phyloP scores from a whole-genome alignment of 2,888 invertebrate genomes.

The Leptothorax acervorum region DNA sequence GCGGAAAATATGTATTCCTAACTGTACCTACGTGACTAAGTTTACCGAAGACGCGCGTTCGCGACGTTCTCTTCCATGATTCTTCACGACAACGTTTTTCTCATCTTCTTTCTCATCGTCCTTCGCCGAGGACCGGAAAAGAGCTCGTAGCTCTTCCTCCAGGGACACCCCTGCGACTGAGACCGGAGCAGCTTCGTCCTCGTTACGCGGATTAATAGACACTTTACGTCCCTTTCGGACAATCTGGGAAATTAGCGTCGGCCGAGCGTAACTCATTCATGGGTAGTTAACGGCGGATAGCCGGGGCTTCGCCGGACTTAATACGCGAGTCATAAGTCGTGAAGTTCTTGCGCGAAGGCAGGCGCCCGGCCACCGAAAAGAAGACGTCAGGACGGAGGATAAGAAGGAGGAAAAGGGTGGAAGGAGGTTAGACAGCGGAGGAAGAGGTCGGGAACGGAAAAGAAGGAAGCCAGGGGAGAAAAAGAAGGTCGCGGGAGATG shows the following conservation, averaged over 20 bases:
- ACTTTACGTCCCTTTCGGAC: slow-evolving; percentile 76
- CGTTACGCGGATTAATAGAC: slow-evolving; percentile 77
- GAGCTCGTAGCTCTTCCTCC: slow-evolving; percentile 61
- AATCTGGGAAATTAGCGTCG: slow-evolving; percentile 81
- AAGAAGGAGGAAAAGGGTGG: slow-evolving; percentile 45
- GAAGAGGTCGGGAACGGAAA: slow-evolving; percentile 46
- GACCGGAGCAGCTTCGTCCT: slow-evolving; percentile 24
- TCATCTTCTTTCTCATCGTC: slow-evolving; percentile 34
- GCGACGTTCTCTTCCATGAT: neutral
- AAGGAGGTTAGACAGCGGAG: slow-evolving; percentile 50
- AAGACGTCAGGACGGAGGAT: slow-evolving; percentile 49
- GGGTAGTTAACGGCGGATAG: slow-evolving; percentile 83
- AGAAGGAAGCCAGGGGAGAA: slow-evolving; percentile 61
- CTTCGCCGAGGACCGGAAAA: slow-evolving; percentile 63
- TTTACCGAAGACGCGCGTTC: neutral
- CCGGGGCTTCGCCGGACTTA: slow-evolving; percentile 73
- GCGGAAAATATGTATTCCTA: neutral
- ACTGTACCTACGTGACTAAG: slow-evolving; percentile 8
- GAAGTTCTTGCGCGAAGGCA: slow-evolving; percentile 76
- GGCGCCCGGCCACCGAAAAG: slow-evolving; percentile 49
- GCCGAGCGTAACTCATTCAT: slow-evolving; percentile 84
- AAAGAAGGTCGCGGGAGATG: slow-evolving; percentile 69
- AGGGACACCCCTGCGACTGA: slow-evolving; percentile 24
- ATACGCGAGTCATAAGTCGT: slow-evolving; percentile 82
- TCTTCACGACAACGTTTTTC: slow-evolving; percentile 54